phyloP scores from a whole-genome alignment of 2,113 vertebrate species.

The Mystacornis crossleyi region DNA sequence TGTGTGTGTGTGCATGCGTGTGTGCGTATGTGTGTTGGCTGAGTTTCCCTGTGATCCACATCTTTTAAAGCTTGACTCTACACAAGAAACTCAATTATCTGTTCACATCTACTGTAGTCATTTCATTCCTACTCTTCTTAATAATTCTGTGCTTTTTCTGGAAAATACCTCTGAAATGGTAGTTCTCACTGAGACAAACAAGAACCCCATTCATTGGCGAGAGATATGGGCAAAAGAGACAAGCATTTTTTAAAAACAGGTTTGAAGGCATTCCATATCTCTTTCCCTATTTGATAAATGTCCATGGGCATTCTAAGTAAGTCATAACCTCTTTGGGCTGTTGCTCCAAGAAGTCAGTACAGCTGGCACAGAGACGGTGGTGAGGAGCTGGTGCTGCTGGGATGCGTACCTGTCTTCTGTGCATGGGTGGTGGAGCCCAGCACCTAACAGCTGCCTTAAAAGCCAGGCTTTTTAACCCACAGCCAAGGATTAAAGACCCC shows the following conservation, averaged over 20 bases:
- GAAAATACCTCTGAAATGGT: not conserved
- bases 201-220: not conserved
- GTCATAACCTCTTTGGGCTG: not conserved
- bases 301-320: not conserved
- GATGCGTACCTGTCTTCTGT: not conserved
- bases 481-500: not conserved
- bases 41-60: not conserved
- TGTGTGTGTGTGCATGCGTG: rapidly evolving
- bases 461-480: not conserved
- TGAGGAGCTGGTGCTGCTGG: not conserved
- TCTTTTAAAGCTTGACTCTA: not conserved
- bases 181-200: not conserved
- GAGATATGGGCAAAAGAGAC: not conserved
- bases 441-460: not conserved
- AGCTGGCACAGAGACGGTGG: not conserved
- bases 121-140: not conserved
- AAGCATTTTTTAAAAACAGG: not conserved
- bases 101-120: not conserved
- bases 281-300: not conserved
- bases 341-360: not conserved
- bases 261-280: not conserved
- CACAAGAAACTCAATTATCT: not conserved
- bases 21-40: no score
- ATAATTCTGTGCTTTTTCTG: not conserved
- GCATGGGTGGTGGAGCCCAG: rapidly evolving